phyloP scores from a whole-genome alignment of 2,797 vertebrate genomes.

The Synanceia verrucosa region DNA sequence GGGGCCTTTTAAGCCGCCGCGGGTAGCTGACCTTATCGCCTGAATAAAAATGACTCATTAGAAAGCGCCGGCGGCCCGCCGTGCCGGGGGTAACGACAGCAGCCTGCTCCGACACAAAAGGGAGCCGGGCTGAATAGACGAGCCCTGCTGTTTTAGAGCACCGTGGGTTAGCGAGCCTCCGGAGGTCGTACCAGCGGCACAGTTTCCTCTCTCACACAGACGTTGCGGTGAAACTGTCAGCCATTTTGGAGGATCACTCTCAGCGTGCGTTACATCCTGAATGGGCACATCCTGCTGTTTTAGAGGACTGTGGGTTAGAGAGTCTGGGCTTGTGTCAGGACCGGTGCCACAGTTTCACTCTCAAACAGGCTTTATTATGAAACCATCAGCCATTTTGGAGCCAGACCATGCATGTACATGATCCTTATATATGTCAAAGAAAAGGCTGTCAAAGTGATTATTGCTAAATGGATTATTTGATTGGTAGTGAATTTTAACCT shows the following conservation, averaged over 20 bases:
- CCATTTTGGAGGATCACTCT: conserved; percentile 77
- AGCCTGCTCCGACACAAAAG: conserved; percentile 70
- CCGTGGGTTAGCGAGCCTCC: conserved; percentile 64
- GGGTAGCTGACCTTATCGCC: conserved; percentile 81
- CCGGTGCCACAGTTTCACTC: conserved; percentile 43
- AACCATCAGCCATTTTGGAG: conserved; percentile 58
- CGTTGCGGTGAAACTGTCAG: conserved; percentile 71
- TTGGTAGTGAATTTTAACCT: not conserved
- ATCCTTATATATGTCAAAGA: not conserved
- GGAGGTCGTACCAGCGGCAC: conserved; percentile 49
- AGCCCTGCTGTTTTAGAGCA: conserved; percentile 73
- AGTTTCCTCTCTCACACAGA: conserved; percentile 60
- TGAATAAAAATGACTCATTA: conserved; percentile 81
- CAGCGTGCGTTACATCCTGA: conserved; percentile 73
- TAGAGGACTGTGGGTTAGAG: conserved; percentile 66
- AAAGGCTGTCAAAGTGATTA: not conserved
- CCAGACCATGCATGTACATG: not conserved
- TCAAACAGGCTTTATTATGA: conserved; percentile 12
- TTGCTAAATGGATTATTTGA: not conserved
- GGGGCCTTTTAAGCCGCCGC: conserved; percentile 77
- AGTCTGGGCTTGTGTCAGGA: conserved; percentile 50
- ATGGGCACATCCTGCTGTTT: conserved; percentile 72
- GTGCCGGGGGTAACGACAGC: conserved; percentile 70
- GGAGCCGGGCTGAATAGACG: conserved; percentile 66
- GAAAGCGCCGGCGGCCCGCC: conserved; percentile 61